Conservation (phyloP, 2,888 invertebrate genomes). For the Phalangium opilio region DNA sequence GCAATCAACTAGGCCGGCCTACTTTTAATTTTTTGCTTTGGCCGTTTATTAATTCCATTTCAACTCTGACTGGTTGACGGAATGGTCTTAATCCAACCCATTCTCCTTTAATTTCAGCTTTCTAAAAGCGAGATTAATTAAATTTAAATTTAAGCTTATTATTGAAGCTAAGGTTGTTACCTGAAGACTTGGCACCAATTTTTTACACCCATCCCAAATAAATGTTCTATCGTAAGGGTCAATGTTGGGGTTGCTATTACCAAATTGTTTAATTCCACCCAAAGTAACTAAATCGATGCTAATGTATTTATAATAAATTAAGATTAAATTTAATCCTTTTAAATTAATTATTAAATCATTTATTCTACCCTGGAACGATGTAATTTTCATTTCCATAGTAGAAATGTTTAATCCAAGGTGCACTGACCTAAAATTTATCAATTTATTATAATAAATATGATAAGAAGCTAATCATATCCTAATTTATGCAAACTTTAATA, state of each 20-base stretch:
- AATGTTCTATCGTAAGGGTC: constrained; percentile 55
- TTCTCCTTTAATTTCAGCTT: constrained; percentile 44
- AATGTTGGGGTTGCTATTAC: constrained; percentile 49
- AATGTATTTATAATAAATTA: background rate
- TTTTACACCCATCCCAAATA: constrained; percentile 61
- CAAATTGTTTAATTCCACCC: constrained; percentile 71
- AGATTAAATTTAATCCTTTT: constrained; percentile 15
- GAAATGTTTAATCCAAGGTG: constrained; percentile 78
- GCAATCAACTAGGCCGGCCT: background rate
- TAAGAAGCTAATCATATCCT: background rate
- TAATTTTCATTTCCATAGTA: constrained; percentile 80
- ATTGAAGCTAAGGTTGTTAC: constrained; percentile 21
- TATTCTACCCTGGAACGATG: constrained; percentile 47
- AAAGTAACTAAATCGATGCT: constrained; percentile 53
- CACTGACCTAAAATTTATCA: constrained; percentile 41
- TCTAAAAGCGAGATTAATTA: constrained; percentile 20
- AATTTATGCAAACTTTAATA: constrained; percentile 20
- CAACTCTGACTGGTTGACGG: constrained; percentile 38
- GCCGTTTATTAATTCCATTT: constrained; percentile 26
- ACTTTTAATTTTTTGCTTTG: constrained; percentile 4
- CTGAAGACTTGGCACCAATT: constrained; percentile 51
- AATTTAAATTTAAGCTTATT: background rate
- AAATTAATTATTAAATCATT: no score
- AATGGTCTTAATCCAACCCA: constrained; percentile 77
- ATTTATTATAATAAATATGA: background rate